Base-by-base conservation (phyloP, 2,888 invertebrate species). In the Halocaridina rubra region DNA sequence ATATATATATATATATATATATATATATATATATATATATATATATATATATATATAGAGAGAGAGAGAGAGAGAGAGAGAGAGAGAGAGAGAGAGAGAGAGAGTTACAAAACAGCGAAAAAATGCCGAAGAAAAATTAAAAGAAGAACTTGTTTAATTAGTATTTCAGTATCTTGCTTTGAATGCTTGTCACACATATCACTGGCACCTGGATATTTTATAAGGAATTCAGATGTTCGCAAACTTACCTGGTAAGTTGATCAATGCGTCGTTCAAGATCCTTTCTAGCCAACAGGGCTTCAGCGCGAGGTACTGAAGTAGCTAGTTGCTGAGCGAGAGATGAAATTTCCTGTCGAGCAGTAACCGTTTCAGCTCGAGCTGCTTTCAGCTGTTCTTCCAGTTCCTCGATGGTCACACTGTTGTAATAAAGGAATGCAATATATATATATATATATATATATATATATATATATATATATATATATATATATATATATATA, bases 231-330 rank as follows among this genome's bases (percentile, higher is more conserved):
- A n/a, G n/a, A n/a, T n/a, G n/a, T n/a, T n/a, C 29, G 1, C 16
- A 13, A 16, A 7, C 69, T 33, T 13, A 81, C 86, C 74, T 86
- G 22, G 81, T 81, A 71, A 86, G 75, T 2, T 53, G 77, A 2
- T 86, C 86, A 8, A 86, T 86, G 46, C 81, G 81, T 8, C 59
- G 24, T 24, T 86, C 86, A n/a, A 86, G 53, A 32, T 86, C 86
- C 57, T 71, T 71, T 8, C 86, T 57, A 13, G 81, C 81, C 39
- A 81, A 27, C 22, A 86, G 64, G 64, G 81, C 86, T 46, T 86
- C 76, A 24, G 86, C 77, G 30, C 86, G 30, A n/a, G 86, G 86
- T 3, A 86, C 67, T 3, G 86, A 81, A n/a, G 86, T 86, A 24
- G 86, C 86, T 33, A 86, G 74, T 67, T 86, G 86, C 39, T 86